A percentile compares a stretch with the other conserved stretches of the same genome.
These are phyloP conservation scores for Neodontobutis hainanensis DNA, from an alignment of 2,113 vertebrate genomes.

Conservation along the genomic window DNA sequence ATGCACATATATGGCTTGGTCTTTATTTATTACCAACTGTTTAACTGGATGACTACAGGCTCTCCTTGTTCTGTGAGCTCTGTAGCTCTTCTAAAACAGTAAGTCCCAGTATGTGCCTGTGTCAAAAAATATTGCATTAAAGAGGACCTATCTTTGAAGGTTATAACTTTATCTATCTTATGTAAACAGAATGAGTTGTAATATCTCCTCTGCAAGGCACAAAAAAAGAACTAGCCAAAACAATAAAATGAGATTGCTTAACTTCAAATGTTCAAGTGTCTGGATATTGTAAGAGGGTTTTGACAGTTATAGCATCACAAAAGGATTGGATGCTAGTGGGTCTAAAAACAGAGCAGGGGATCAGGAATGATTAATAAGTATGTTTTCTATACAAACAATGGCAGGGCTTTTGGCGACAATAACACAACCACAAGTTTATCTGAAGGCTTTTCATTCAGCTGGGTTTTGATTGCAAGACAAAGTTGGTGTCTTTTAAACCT, in stretches of 20 bases:
- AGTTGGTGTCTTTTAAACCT: too few species aligned
- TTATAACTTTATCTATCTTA: conserved; percentile 19
- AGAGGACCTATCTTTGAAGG: conserved; percentile 2
- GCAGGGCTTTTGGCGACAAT: conserved; percentile 6
- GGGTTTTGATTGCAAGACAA: too few species aligned
- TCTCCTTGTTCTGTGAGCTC: conserved; percentile 47
- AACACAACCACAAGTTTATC: conserved; percentile 58
- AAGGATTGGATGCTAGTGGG: conserved; percentile 31
- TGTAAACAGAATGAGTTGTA: conserved; percentile 21
- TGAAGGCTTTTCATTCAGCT: conserved; percentile 40
- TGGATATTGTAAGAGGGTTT: conserved; percentile 55
- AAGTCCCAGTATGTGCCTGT: conserved; percentile 2
- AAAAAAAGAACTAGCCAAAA: conserved; percentile 23
- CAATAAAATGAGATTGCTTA: conserved; percentile 40
- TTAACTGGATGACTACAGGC: conserved; percentile 57
- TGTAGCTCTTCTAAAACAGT: conserved; percentile 32
- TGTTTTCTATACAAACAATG: conserved; percentile 46
- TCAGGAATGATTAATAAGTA: conserved; percentile 25
- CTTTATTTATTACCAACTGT: conserved; percentile 74
- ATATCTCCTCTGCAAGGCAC: neutral
- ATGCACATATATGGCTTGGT: conserved; percentile 79
- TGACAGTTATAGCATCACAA: conserved; percentile 50
- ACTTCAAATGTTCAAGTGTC: conserved; percentile 45
- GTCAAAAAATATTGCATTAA: conserved; percentile 21
- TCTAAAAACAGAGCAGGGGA: conserved; percentile 44